phyloP scores from a whole-genome alignment of 2,888 invertebrate genomes.

The Drosophila paracracens region DNA sequence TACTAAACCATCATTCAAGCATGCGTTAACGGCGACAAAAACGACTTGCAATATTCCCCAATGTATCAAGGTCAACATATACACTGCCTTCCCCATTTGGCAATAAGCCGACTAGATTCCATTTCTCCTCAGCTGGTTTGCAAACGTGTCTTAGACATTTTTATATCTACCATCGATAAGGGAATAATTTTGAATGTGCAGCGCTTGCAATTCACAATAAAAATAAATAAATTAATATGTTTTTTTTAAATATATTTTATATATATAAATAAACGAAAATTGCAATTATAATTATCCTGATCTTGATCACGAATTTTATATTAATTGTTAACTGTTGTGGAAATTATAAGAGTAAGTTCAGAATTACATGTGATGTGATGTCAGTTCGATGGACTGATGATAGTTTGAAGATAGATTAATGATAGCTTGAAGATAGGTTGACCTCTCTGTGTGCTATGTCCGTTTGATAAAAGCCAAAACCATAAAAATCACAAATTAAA shows the following conservation, averaged over 20 bases:
- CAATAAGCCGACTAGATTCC: neutral
- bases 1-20: constrained; percentile 9
- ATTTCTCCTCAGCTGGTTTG: neutral
- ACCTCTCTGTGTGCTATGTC: neutral
- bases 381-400: neutral
- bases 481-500: neutral
- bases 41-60: constrained; percentile 29
- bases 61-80: constrained; percentile 18
- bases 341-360: neutral
- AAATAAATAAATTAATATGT: neutral
- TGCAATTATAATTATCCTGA: neutral
- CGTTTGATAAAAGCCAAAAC: neutral
- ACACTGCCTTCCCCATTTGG: neutral
- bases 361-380: neutral
- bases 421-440: neutral
- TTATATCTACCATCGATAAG: neutral
- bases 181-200: neutral
- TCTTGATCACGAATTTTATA: neutral
- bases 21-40: constrained; percentile 25
- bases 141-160: neutral
- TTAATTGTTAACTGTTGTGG: neutral
- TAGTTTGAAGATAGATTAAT: neutral
- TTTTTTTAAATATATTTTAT: neutral
- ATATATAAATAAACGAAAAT: fast-evolving
- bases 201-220: neutral